Evolutionary conservation across 1,140 invertebrate genomes (phyloP).

Genomic region (Stegodyphus dumicola): DNA sequence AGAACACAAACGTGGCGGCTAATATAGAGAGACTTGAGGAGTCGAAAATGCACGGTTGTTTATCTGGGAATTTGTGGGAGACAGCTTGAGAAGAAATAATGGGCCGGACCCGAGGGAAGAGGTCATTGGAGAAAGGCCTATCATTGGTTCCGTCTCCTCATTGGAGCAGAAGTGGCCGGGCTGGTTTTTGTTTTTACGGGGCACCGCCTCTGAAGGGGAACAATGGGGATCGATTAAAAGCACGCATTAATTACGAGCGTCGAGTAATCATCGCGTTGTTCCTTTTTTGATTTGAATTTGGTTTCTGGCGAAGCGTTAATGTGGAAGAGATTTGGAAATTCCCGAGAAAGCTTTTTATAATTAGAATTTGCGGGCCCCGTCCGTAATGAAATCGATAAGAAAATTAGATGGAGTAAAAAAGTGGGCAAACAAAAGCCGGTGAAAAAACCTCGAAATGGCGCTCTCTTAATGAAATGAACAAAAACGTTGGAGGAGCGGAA

Average conservation of each 20-base stretch:
- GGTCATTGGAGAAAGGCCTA: slow-evolving; percentile 5
- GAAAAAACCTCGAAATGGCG: slow-evolving; percentile 26
- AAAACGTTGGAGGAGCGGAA: slow-evolving; percentile 19
- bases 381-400: slow-evolving; percentile 58
- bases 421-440: slow-evolving; percentile 3
- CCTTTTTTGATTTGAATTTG: slow-evolving; percentile 32
- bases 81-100: too few species aligned
- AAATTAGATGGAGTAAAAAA: slow-evolving; percentile 48
- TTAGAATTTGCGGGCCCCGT: slow-evolving; percentile 39
- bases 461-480: slow-evolving; percentile 43
- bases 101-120: not conserved
- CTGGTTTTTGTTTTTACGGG: slow-evolving; percentile 33
- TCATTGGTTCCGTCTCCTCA: not conserved
- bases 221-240: slow-evolving; percentile 29
- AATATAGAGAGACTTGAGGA: too few species aligned
- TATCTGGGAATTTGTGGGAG: too few species aligned
- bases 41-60: too few species aligned
- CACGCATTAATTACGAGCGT: slow-evolving; percentile 17
- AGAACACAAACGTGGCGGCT: too few species aligned
- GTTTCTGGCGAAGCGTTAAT: slow-evolving; percentile 37
- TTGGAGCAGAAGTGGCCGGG: slow-evolving; percentile 22
- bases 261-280: slow-evolving; percentile 6
- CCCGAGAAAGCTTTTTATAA: slow-evolving; percentile 42
- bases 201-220: slow-evolving; percentile 4
- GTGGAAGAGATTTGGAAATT: slow-evolving; percentile 27